phyloP scores from a whole-genome alignment of 2,797 vertebrate genomes.

The Sebastes iracundus region DNA sequence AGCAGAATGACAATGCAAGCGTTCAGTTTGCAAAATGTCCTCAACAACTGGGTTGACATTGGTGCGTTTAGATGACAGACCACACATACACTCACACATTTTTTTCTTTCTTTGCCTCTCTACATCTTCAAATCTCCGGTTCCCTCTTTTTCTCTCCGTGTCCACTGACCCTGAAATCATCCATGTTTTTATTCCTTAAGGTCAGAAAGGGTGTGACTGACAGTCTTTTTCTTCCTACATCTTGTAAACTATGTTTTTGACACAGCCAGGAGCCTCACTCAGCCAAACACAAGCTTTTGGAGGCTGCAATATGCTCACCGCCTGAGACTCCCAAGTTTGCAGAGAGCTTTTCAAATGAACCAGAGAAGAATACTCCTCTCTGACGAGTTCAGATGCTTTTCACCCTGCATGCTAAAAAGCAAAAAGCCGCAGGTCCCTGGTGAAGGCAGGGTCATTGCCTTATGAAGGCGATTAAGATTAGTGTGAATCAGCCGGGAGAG shows the following conservation, averaged over 20 bases:
- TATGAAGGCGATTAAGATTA: constrained; percentile 50
- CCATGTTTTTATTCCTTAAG: background rate
- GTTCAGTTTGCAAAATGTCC: constrained; percentile 45
- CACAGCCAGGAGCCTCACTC: background rate
- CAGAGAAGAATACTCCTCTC: background rate
- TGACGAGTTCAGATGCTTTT: constrained; percentile 20
- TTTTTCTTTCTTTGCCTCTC: background rate
- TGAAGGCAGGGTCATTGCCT: constrained; percentile 29
- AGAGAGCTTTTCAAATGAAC: constrained; percentile 20
- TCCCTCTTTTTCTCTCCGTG: background rate
- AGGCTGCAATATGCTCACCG: constrained; percentile 3
- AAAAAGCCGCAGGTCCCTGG: constrained; percentile 21
- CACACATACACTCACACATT: background rate
- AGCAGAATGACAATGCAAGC: constrained; percentile 53
- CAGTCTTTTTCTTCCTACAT: background rate
- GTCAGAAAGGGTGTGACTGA: background rate
- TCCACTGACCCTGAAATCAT: background rate
- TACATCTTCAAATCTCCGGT: constrained; percentile 1
- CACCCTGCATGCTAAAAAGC: constrained; percentile 16
- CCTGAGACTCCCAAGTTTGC: constrained; percentile 2
- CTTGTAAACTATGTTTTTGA: background rate
- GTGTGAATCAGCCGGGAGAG: constrained; percentile 36
- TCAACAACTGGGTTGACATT: constrained; percentile 18
- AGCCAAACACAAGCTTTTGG: background rate
- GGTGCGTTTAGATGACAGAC: constrained; percentile 24